These are phyloP conservation scores for Tympanuchus pallidicinctus DNA, from an alignment of 2,113 vertebrate species.

Conservation along the genomic window DNA sequence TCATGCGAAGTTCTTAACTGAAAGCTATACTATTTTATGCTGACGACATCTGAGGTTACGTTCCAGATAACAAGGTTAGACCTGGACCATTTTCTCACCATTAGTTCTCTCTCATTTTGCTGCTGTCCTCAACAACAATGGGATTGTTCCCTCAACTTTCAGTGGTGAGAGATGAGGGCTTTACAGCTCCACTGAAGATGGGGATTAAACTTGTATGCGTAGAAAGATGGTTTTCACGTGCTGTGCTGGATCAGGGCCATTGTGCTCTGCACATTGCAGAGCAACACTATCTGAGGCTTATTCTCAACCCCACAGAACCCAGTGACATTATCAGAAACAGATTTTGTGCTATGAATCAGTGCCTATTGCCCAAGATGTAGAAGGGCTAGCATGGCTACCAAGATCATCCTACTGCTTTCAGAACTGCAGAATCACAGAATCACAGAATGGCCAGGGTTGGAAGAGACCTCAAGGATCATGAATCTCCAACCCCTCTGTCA, in stretches of 20 bases:
- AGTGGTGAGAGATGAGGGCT: background rate
- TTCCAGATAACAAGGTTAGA: background rate
- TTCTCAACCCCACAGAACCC: background rate
- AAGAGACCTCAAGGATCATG: no score
- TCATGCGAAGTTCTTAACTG: background rate
- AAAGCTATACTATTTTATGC: background rate
- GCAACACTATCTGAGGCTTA: background rate
- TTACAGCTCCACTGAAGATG: background rate
- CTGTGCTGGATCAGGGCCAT: slow-evolving; percentile 16
- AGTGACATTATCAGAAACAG: slow-evolving; percentile 23
- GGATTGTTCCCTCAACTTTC: background rate
- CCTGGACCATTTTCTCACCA: background rate
- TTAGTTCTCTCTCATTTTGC: background rate
- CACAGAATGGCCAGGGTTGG: no score
- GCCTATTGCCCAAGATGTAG: background rate
- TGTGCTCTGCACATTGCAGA: background rate
- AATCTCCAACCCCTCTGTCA: no score
- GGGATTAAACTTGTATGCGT: slow-evolving; percentile 19
- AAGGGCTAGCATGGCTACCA: background rate
- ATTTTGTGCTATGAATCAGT: slow-evolving; percentile 1
- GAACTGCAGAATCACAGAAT: background rate
- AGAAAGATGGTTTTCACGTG: slow-evolving; percentile 13
- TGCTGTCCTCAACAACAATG: background rate
- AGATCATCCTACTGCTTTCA: slow-evolving; percentile 23
- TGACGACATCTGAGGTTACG: background rate